Evolutionary conservation across 2,113 vertebrate genomes (phyloP).

Genomic region (Lamprotornis superbus): DNA sequence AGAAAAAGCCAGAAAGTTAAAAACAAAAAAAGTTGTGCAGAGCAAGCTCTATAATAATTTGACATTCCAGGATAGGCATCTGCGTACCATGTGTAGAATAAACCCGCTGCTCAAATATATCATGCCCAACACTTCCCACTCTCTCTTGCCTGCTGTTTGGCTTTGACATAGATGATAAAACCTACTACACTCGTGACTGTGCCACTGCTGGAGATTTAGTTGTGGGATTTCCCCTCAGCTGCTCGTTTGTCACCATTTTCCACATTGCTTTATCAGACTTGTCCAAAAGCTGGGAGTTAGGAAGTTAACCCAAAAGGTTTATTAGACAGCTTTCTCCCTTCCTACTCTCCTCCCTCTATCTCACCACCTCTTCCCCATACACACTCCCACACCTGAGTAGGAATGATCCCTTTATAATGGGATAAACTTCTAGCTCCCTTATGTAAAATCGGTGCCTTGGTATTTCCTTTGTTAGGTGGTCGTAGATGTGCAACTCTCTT

Average conservation of each 20-base stretch:
- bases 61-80: neutral
- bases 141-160: neutral
- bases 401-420: neutral
- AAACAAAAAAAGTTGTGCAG: neutral
- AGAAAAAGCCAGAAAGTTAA: neutral
- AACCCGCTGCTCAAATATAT: neutral
- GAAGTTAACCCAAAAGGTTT: fast-evolving
- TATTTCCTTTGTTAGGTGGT: neutral
- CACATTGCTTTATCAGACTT: neutral
- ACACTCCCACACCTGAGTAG: fast-evolving
- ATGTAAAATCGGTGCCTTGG: fast-evolving
- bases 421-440: neutral
- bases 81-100: neutral
- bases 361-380: no score
- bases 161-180: neutral
- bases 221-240: neutral
- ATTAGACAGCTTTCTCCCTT: neutral
- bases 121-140: neutral
- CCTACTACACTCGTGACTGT: fast-evolving
- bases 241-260: neutral
- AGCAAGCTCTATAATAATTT: neutral
- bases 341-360: neutral
- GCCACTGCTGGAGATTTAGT: neutral
- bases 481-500: neutral
- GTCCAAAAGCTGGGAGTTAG: neutral